These are phyloP conservation scores for Apaloderma vittatum DNA, from an alignment of 2,113 vertebrate species.

Conservation along the genomic window DNA sequence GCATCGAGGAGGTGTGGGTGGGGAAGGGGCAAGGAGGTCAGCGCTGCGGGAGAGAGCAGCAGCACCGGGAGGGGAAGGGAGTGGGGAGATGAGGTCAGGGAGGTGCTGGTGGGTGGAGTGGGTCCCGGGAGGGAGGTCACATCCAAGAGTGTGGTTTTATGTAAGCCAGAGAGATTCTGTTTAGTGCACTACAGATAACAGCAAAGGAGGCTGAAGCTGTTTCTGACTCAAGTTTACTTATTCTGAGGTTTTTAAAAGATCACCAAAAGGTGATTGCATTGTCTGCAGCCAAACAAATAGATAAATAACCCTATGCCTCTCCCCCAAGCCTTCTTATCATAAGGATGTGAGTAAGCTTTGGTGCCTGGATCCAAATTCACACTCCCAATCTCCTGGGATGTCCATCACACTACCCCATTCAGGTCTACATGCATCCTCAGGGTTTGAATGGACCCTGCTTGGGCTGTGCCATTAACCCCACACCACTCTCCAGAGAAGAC, in stretches of 20 bases:
- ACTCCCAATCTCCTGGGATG: conserved; percentile 7
- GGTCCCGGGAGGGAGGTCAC: background rate
- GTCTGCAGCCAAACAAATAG: background rate
- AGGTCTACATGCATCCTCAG: background rate
- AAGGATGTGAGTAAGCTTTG: background rate
- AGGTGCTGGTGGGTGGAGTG: conserved; percentile 30
- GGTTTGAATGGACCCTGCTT: background rate
- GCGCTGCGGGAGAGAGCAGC: background rate
- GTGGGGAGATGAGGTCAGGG: conserved; percentile 54
- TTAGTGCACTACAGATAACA: conserved; percentile 7
- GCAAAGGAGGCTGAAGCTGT: background rate
- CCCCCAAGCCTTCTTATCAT: background rate
- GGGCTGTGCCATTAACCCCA: background rate
- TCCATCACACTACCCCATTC: background rate
- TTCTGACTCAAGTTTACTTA: conserved; percentile 29
- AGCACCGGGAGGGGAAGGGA: background rate
- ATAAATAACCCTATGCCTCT: background rate
- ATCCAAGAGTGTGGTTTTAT: conserved; percentile 23
- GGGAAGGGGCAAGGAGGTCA: background rate
- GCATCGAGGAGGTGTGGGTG: background rate
- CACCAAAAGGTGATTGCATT: conserved; percentile 53
- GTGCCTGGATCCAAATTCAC: conserved; percentile 1
- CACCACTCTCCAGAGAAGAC: background rate
- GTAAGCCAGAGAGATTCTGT: background rate
- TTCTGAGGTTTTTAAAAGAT: conserved; percentile 3